Evolutionary conservation across 2,797 vertebrate species (phyloP).

Genomic region (Eulemur albifrons): DNA sequence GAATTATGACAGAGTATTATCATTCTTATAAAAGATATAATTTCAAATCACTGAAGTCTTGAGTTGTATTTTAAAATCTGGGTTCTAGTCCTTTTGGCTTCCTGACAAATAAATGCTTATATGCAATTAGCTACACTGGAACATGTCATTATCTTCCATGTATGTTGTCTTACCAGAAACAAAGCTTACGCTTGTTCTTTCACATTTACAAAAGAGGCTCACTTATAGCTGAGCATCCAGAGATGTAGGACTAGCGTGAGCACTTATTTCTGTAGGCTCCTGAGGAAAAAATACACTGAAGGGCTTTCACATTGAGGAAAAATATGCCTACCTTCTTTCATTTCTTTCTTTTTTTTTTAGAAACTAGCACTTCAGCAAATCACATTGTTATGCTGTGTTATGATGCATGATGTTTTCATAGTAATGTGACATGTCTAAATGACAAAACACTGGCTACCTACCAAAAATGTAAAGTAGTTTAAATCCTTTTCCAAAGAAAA

Average conservation of each 20-base stretch:
- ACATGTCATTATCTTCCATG: not conserved
- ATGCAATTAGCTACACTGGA: not conserved
- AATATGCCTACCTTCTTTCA: not conserved
- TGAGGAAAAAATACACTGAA: not conserved
- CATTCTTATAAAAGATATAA: constrained; percentile 63
- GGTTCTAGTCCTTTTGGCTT: constrained; percentile 45
- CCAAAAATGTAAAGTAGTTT: constrained; percentile 78
- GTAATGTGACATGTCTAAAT: constrained; percentile 75
- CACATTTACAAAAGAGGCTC: not conserved
- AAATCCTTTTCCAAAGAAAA: constrained; percentile 53
- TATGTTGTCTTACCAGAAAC: not conserved
- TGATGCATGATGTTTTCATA: constrained; percentile 82
- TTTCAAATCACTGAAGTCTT: constrained; percentile 58
- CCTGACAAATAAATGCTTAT: constrained; percentile 39
- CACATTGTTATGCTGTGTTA: constrained; percentile 76
- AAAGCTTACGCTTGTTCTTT: not conserved
- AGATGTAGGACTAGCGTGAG: not conserved
- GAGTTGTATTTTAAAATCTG: constrained; percentile 70
- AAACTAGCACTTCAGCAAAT: constrained; percentile 77
- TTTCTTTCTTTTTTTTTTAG: not conserved
- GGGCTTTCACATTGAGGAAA: not conserved
- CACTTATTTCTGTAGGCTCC: not conserved
- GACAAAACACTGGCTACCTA: constrained; percentile 80
- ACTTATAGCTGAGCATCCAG: not conserved
- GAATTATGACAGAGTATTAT: constrained; percentile 66